Conservation (phyloP, 1,140 invertebrate genomes). For the Cotesia typhae region DNA sequence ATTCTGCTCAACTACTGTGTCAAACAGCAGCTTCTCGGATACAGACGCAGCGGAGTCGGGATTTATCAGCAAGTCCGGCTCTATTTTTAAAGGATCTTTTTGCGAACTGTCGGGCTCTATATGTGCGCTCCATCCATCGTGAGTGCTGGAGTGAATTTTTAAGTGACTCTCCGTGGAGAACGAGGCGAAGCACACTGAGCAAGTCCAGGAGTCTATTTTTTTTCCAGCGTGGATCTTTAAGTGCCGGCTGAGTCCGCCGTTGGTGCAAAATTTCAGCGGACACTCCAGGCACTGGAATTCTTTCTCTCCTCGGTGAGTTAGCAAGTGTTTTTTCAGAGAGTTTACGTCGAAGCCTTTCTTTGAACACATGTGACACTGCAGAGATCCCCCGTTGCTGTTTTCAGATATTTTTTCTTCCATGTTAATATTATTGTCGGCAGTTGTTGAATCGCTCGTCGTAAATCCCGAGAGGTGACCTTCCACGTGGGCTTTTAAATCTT, state of each 20-base stretch:
- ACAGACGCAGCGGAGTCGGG: conserved; percentile 50
- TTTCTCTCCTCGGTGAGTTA: conserved; percentile 63
- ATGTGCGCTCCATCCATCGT: conserved; percentile 40
- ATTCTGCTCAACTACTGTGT: conserved; percentile 55
- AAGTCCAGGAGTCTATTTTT: conserved; percentile 41
- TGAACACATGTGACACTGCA: conserved; percentile 54
- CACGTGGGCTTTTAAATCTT: conserved; percentile 28
- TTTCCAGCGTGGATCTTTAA: conserved; percentile 57
- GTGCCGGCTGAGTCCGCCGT: conserved; percentile 61
- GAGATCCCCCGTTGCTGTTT: conserved; percentile 29
- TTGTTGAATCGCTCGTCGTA: conserved; percentile 40
- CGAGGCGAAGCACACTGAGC: conserved; percentile 41
- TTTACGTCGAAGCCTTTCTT: conserved; percentile 47
- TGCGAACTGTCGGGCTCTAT: conserved; percentile 42
- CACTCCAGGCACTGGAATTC: conserved; percentile 64
- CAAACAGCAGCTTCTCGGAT: conserved; percentile 67
- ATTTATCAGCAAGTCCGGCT: conserved; percentile 21
- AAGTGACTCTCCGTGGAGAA: conserved; percentile 44
- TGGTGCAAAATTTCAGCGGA: conserved; percentile 62
- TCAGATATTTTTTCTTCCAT: neutral
- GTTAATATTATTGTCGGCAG: conserved; percentile 36
- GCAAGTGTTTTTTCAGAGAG: conserved; percentile 62
- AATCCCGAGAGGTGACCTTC: conserved; percentile 2
- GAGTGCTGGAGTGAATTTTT: conserved; percentile 43
- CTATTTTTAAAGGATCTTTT: conserved; percentile 34